Evolutionary conservation across 2,113 vertebrate genomes (phyloP), one percentile per base, ranked within the genome.

Genomic region (Aphelocoma coerulescens): DNA sequence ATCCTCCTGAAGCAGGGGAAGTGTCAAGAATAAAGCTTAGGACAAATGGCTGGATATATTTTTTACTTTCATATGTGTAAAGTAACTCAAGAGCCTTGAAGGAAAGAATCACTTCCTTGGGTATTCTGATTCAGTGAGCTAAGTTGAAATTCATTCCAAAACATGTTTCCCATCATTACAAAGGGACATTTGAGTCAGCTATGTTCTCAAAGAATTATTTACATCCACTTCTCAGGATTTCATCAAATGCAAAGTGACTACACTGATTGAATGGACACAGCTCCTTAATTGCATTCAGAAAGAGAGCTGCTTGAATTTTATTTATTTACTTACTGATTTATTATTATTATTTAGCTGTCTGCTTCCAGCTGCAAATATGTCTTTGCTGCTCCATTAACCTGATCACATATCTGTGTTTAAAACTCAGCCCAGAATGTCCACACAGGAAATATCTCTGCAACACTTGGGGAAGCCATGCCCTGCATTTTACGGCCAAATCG

Each of bases 301-400:
- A 83, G 79, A 58, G 35, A 86, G 48, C 43, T 78, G 57, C 68
- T 81, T 75, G 44, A 43, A 65, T 91, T 78, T 82, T 92, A 89
- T 94, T 95, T 94, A 90, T 83, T 96, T 89, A 78, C 46, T 54
- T 54, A 30, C 72, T 92, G 91, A 95, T 96, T 94, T 94, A 91
- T 91, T 93, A 75, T 84, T 92, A 93, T 92, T 89, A 94, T 89
- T 88, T 93, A 96, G 83, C 85, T 82, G 61, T 79, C 87, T 92
- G 72, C 86, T 86, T 92, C 89, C 81, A 91, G 48, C 48, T 91
- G 89, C 77, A 94, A 94, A 85, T 93, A 78, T 43, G 37, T 73
- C 81, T 91, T 88, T 7, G 0, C 89, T 89, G 91, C 77, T 87
- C 86, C 89, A 92, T 95, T 95, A 94, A 89, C 57, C 84, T 72